A percentile compares a stretch with the other conserved stretches of the same genome.
Conservation (phyloP, 2,888 invertebrate genomes). For the Dysmachus trigonus region DNA sequence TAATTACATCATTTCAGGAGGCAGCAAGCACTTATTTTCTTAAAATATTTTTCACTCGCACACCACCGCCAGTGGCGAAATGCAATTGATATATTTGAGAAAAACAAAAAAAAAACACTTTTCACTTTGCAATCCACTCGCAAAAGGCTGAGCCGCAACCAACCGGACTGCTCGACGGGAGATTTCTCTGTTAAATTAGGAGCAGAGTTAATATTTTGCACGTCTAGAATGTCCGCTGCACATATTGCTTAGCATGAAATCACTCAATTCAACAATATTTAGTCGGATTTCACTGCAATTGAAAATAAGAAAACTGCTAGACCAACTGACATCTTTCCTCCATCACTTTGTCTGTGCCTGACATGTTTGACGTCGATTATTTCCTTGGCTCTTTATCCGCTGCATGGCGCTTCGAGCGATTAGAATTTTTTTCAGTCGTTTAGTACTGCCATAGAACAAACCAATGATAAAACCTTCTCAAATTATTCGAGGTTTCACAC, state of each 20-base stretch:
- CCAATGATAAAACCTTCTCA: neutral
- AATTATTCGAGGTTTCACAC: neutral
- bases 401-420: neutral
- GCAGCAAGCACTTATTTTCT: neutral
- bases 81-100: slow-evolving; percentile 20
- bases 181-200: neutral
- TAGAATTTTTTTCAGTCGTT: neutral
- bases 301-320: slow-evolving; percentile 4
- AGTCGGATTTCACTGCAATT: slow-evolving; percentile 8
- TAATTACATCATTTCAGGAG: slow-evolving; percentile 19
- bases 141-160: slow-evolving; percentile 20
- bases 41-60: neutral
- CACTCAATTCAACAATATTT: neutral
- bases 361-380: slow-evolving; percentile 69
- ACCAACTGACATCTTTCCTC: slow-evolving; percentile 37
- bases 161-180: neutral
- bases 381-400: slow-evolving; percentile 61
- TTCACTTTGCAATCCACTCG: slow-evolving; percentile 34
- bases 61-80: neutral
- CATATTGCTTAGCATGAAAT: neutral
- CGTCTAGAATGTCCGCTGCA: neutral
- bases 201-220: neutral
- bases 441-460: neutral
- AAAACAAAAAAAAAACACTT: slow-evolving; percentile 30
- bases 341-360: slow-evolving; percentile 60